Conservation (phyloP, 2,888 invertebrate genomes). For the Terebella lapidaria region DNA sequence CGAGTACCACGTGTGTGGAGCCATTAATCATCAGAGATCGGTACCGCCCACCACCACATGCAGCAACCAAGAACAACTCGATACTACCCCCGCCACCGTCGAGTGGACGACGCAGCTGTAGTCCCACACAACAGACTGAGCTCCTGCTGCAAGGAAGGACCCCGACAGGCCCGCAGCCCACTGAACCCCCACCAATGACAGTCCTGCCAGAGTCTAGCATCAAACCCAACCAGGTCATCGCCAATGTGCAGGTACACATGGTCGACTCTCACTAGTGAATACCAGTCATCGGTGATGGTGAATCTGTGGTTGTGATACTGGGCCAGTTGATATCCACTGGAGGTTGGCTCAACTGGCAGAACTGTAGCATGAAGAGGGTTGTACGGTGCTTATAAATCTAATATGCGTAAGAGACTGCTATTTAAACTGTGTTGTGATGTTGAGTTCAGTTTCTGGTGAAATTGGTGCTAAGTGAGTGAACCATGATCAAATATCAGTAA, state of each 20-base stretch:
- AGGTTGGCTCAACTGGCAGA: no score
- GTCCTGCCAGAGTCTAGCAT: constrained; percentile 28
- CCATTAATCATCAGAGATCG: constrained; percentile 47
- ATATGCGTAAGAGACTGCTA: no score
- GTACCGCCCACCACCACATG: constrained; percentile 37
- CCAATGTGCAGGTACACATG: constrained; percentile 88
- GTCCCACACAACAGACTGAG: constrained; percentile 44
- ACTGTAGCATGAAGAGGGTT: no score
- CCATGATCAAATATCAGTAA: no score
- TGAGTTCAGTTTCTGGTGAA: no score
- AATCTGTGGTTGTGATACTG: no score
- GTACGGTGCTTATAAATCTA: no score
- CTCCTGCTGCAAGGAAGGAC: constrained; percentile 16
- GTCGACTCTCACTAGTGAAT: constrained; percentile 60
- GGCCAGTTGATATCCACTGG: no score
- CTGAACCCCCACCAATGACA: constrained; percentile 34
- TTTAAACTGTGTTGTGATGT: no score
- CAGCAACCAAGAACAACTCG: constrained; percentile 14
- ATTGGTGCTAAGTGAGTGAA: no score
- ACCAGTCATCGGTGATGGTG: neutral
- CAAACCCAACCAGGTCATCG: constrained; percentile 65
- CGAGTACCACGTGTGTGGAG: constrained; percentile 49
- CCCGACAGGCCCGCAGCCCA: constrained; percentile 20
- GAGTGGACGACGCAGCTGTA: constrained; percentile 38
- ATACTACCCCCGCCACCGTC: constrained; percentile 44